Evolutionary conservation across 2,797 vertebrate species (phyloP).

Genomic region (Sardinella longiceps): DNA sequence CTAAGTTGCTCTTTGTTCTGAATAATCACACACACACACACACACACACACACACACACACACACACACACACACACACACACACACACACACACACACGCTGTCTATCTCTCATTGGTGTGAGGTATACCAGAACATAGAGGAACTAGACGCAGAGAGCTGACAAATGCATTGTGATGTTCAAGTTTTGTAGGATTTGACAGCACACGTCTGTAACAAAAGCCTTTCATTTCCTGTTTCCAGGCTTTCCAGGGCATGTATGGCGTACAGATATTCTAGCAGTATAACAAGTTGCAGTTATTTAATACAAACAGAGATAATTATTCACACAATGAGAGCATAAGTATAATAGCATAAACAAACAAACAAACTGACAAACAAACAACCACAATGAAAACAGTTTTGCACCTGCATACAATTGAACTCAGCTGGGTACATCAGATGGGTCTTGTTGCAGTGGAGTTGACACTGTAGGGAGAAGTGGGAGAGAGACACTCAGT

Average conservation of each 20-base stretch:
- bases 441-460: conserved; percentile 6
- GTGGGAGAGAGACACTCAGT: background rate
- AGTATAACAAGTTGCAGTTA: background rate
- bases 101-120: background rate
- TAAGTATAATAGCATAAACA: background rate
- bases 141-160: background rate
- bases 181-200: background rate
- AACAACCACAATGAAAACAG: background rate
- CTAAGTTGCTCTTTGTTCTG: background rate
- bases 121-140: background rate
- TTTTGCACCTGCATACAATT: background rate
- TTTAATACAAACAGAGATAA: background rate
- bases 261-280: background rate
- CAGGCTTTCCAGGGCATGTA: background rate
- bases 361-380: background rate
- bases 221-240: background rate
- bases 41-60: no score
- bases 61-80: no score
- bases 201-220: background rate
- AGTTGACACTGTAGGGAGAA: background rate
- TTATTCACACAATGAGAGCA: background rate
- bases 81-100: no score
- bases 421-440: background rate
- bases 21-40: background rate
- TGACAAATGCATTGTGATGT: background rate